Percentiles rank a stretch among this genome's conserved stretches.
Conservation (phyloP, 2,888 invertebrate species). For the Cylindroiulus punctatus region DNA sequence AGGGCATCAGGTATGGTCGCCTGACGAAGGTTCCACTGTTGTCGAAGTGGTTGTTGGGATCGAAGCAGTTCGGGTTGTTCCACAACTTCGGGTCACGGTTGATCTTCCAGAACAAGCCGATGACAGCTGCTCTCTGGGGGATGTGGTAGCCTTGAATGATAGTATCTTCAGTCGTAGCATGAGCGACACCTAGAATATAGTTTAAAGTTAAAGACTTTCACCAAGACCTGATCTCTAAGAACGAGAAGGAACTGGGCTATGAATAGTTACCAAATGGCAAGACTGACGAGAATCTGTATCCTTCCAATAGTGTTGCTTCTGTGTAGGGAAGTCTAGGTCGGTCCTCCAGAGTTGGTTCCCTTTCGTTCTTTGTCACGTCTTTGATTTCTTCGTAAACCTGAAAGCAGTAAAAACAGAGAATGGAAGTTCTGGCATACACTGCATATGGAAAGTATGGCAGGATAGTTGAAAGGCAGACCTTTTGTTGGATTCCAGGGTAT, state of each 20-base stretch:
- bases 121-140: constrained; percentile 76
- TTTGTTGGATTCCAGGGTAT: too few relatives aligned
- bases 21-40: constrained; percentile 74
- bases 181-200: constrained; percentile 66
- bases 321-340: constrained; percentile 71
- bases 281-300: constrained; percentile 81
- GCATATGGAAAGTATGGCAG: too few relatives aligned
- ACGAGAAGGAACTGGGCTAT: neutral
- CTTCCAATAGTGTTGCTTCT: constrained; percentile 81
- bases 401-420: neutral
- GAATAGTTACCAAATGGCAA: constrained; percentile 74
- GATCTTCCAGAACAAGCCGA: constrained; percentile 82
- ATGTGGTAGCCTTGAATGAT: constrained; percentile 73
- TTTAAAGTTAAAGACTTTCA: too few relatives aligned
- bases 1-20: constrained; percentile 78
- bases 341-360: constrained; percentile 69
- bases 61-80: constrained; percentile 72
- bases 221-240: neutral
- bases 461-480: neutral
- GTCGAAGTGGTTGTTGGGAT: constrained; percentile 73
- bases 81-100: constrained; percentile 78
- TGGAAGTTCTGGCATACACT: neutral
- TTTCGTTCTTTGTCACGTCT: constrained; percentile 63
- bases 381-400: constrained; percentile 62
- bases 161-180: constrained; percentile 68